phyloP scores from a whole-genome alignment of 1,140 invertebrate species.

The Zaprionus tsacasi region DNA sequence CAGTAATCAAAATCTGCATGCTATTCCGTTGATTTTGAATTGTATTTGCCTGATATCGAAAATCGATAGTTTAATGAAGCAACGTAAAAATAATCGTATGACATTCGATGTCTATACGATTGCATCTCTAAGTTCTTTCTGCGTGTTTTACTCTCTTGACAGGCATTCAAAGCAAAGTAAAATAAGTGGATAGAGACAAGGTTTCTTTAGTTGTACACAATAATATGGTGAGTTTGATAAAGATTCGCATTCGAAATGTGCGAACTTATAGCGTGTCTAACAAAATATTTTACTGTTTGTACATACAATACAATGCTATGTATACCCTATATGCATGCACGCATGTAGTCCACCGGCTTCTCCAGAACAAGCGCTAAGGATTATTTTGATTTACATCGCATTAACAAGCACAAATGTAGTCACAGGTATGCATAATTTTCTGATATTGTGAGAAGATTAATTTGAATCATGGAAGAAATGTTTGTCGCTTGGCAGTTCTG shows the following conservation, averaged over 20 bases:
- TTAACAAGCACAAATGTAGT: constrained; percentile 13
- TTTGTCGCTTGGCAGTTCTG: constrained; percentile 16
- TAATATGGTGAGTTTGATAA: constrained; percentile 23
- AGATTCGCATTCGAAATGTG: background rate
- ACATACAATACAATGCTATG: background rate
- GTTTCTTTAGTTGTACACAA: background rate
- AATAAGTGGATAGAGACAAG: constrained; percentile 1
- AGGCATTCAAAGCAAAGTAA: background rate
- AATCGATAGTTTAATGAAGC: background rate
- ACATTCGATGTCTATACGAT: background rate
- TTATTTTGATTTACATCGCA: constrained; percentile 26
- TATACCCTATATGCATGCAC: background rate
- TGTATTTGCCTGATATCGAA: background rate
- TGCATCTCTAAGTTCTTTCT: constrained; percentile 13
- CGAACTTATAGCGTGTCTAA: background rate
- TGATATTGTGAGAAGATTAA: background rate
- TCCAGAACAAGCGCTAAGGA: constrained; percentile 18
- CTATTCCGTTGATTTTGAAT: background rate
- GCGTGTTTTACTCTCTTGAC: constrained; percentile 11
- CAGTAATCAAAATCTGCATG: no score
- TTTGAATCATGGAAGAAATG: background rate
- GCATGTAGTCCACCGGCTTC: constrained; percentile 20
- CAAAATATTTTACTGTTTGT: background rate
- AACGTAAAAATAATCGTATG: background rate
- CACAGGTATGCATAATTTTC: constrained; percentile 22